Percentiles rank a stretch among this genome's conserved stretches.
phyloP scores from a whole-genome alignment of 2,888 invertebrate species.

The Notodonta dromedarius region DNA sequence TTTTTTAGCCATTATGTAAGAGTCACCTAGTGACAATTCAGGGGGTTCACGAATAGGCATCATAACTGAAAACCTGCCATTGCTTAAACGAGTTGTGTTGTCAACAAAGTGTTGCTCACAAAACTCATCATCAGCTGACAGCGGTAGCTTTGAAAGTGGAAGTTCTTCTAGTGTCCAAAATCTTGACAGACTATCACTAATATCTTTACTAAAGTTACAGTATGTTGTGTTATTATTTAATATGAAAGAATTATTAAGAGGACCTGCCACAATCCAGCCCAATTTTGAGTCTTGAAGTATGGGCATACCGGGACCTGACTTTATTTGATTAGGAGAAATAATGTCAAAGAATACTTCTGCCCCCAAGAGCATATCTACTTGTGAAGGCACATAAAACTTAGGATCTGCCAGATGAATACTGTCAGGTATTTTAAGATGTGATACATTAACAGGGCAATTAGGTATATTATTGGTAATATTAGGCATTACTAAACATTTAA shows the following conservation, averaged over 20 bases:
- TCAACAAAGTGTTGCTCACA: conserved; percentile 23
- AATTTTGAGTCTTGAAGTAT: conserved; percentile 10
- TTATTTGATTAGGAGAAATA: conserved; percentile 8
- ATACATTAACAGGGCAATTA: not conserved
- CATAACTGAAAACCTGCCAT: conserved; percentile 25
- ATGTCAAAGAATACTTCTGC: conserved; percentile 12
- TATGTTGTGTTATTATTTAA: not conserved
- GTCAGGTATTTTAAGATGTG: conserved; percentile 1
- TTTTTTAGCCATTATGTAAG: conserved; percentile 8
- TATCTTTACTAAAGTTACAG: conserved; percentile 6
- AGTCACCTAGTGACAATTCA: conserved; percentile 9
- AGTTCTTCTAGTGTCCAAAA: conserved; percentile 29
- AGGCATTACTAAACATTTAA: conserved; percentile 6
- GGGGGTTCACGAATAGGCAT: conserved; percentile 20
- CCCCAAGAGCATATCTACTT: conserved; percentile 10
- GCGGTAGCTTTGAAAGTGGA: conserved; percentile 7
- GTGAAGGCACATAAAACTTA: conserved; percentile 5
- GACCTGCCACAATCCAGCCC: conserved; percentile 26
- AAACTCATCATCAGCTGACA: conserved; percentile 20
- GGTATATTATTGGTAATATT: conserved; percentile 3
- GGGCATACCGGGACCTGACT: conserved; percentile 2
- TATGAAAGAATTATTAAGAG: conserved; percentile 5
- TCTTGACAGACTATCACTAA: not conserved
- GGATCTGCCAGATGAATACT: conserved; percentile 4
- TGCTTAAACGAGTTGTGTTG: conserved; percentile 15